A percentile compares a stretch with the other conserved stretches of the same genome.
Evolutionary conservation across 2,797 vertebrate species (phyloP).

Genomic region (Galagoides demidoff): DNA sequence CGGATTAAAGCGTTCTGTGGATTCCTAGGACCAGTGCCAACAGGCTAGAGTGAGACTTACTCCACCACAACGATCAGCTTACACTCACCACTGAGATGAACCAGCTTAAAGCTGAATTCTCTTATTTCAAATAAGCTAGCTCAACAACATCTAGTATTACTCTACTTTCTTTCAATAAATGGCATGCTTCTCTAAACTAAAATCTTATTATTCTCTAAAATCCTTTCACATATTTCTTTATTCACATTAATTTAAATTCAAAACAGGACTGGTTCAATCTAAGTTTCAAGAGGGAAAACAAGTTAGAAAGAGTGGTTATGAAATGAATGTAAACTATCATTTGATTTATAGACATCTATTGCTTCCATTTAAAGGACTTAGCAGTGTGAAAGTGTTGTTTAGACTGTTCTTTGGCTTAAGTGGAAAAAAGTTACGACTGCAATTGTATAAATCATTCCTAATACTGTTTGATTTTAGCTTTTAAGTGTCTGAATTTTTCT

Average conservation of each 20-base stretch:
- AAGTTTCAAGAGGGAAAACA: slow-evolving; percentile 49
- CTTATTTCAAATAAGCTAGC: not conserved
- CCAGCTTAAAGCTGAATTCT: not conserved
- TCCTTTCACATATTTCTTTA: not conserved
- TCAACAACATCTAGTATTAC: too few relatives aligned
- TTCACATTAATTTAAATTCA: slow-evolving; percentile 36
- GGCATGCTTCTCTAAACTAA: not conserved
- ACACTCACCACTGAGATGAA: not conserved
- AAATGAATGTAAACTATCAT: slow-evolving; percentile 43
- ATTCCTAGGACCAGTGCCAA: not conserved
- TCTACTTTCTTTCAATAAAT: not conserved
- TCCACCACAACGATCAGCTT: not conserved
- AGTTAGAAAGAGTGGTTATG: not conserved
- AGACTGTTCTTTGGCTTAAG: slow-evolving; percentile 46
- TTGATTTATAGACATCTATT: slow-evolving; percentile 37
- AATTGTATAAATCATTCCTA: slow-evolving; percentile 76
- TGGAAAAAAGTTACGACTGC: slow-evolving; percentile 52
- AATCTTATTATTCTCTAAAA: slow-evolving; percentile 15
- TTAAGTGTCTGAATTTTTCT: slow-evolving; percentile 69
- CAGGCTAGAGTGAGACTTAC: not conserved
- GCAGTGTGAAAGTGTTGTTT: slow-evolving; percentile 64
- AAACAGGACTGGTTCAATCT: not conserved
- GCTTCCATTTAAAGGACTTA: slow-evolving; percentile 42
- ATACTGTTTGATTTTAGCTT: slow-evolving; percentile 75
- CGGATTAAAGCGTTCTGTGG: not conserved